Percentiles rank a stretch among this genome's conserved stretches.
phyloP scores from a whole-genome alignment of 2,888 invertebrate species.

The Drosophila mayaguana region DNA sequence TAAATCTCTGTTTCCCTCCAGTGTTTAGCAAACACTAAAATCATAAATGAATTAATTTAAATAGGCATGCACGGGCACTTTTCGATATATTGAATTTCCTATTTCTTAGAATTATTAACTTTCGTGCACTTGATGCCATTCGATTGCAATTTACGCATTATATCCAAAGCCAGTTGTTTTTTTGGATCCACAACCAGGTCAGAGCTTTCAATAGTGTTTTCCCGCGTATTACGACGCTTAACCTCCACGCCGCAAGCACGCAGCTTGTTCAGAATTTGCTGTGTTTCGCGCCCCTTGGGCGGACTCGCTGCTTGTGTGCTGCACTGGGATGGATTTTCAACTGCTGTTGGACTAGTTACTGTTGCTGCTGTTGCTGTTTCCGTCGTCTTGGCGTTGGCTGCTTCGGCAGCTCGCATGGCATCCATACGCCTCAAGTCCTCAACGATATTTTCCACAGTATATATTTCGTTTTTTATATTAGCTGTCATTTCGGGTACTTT shows the following conservation, averaged over 20 bases:
- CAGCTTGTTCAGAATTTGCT: conserved; percentile 74
- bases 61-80: neutral
- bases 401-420: neutral
- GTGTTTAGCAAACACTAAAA: neutral
- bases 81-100: conserved; percentile 13
- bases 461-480: conserved; percentile 25
- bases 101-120: conserved; percentile 42
- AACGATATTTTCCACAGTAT: conserved; percentile 26
- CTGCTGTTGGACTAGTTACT: neutral
- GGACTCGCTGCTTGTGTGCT: conserved; percentile 18
- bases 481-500: conserved; percentile 1
- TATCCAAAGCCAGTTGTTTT: conserved; percentile 60
- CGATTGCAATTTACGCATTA: conserved; percentile 78
- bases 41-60: neutral
- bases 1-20: neutral
- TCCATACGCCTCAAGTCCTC: conserved; percentile 33
- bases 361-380: neutral
- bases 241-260: conserved; percentile 80
- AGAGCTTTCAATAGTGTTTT: conserved; percentile 6
- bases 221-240: conserved; percentile 57
- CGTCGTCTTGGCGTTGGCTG: neutral
- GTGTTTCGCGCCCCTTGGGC: conserved; percentile 52
- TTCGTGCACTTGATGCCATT: conserved; percentile 77
- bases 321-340: conserved; percentile 6
- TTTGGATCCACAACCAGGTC: conserved; percentile 7